These are phyloP conservation scores for Mythimna impura DNA, from an alignment of 2,888 invertebrate genomes.

Conservation along the genomic window DNA sequence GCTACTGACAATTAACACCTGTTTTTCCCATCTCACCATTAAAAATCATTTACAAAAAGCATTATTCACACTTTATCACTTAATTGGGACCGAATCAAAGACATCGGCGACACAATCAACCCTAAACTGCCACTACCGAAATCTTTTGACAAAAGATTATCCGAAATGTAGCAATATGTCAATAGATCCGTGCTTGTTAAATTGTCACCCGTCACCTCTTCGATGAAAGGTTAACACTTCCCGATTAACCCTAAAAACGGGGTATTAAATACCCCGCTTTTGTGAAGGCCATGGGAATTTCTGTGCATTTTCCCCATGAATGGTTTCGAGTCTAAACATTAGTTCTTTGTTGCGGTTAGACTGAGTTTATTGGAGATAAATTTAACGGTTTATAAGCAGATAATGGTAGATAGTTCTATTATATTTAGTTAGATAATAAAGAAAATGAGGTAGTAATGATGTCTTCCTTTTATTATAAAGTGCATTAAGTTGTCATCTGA, in stretches of 20 bases:
- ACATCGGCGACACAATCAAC: conserved; percentile 36
- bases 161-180: conserved; percentile 73
- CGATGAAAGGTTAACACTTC: conserved; percentile 77
- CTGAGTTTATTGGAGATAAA: conserved; percentile 70
- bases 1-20: background rate
- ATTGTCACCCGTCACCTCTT: conserved; percentile 78
- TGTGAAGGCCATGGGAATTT: conserved; percentile 82
- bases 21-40: conserved; percentile 33
- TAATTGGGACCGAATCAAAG: conserved; percentile 51
- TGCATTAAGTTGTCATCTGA: background rate
- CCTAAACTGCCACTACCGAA: conserved; percentile 45
- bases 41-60: conserved; percentile 48
- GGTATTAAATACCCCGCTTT: conserved; percentile 72
- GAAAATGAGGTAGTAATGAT: conserved; percentile 43
- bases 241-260: conserved; percentile 76
- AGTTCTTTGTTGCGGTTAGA: conserved; percentile 78
- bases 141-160: conserved; percentile 58
- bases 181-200: conserved; percentile 71
- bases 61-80: conserved; percentile 45
- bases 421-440: conserved; percentile 33
- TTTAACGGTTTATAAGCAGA: conserved; percentile 67
- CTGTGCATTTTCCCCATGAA: conserved; percentile 83
- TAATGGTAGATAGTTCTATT: conserved; percentile 60
- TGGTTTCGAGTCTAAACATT: conserved; percentile 82
- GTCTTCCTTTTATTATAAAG: conserved; percentile 30